These are phyloP conservation scores for Aplidium turbinatum DNA, from an alignment of 23 tunicate genomes.

Conservation along the genomic window DNA sequence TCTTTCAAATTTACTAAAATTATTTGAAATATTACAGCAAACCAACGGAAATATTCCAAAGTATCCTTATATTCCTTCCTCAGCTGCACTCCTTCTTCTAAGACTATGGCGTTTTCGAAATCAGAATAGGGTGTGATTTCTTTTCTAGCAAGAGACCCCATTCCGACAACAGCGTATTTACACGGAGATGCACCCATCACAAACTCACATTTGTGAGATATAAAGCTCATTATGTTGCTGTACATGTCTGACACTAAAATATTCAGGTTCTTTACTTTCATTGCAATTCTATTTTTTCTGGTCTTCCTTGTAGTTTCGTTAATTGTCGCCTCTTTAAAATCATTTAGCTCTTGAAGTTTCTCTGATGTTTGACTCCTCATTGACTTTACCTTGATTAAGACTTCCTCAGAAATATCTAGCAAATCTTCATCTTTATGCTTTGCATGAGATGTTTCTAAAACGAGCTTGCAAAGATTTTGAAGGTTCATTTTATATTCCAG, in stretches of 20 bases:
- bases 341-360: not conserved
- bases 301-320: not conserved
- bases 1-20: slow-evolving; percentile 16
- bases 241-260: not conserved
- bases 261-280: not conserved
- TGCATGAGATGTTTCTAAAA: not conserved
- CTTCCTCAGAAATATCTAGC: not conserved
- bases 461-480: not conserved
- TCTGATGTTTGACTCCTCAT: not conserved
- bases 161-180: too few species aligned
- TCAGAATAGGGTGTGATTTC: slow-evolving; percentile 25
- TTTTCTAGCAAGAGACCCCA: slow-evolving; percentile 15
- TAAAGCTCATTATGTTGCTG: not conserved
- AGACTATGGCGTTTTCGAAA: slow-evolving; percentile 3
- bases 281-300: not conserved
- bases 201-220: not conserved
- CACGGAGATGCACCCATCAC: not conserved
- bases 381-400: not conserved
- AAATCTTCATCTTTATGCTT: not conserved
- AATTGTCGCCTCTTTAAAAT: not conserved
- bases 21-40: slow-evolving; percentile 25
- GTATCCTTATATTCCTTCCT: slow-evolving; percentile 11
- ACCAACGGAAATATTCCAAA: slow-evolving; percentile 44
- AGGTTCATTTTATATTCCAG: not conserved
- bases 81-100: slow-evolving; percentile 27